These are phyloP conservation scores for Pseudomugil gertrudae DNA, from an alignment of 2,797 vertebrate species.

Conservation along the genomic window DNA sequence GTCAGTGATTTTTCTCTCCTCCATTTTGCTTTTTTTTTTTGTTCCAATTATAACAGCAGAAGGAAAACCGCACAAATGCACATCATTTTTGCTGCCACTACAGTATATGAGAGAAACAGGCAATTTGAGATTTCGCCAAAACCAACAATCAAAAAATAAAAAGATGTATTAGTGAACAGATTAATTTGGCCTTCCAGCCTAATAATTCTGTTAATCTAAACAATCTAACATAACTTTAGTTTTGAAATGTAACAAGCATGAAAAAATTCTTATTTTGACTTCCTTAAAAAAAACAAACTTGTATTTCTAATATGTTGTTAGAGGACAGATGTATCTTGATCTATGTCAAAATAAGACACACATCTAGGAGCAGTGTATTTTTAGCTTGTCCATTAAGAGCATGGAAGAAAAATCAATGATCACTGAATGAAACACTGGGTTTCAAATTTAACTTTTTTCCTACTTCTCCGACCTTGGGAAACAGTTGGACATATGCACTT, in stretches of 20 bases:
- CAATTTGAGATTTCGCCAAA: background rate
- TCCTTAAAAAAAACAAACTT: background rate
- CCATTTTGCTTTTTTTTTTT: background rate
- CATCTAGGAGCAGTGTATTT: conserved; percentile 66
- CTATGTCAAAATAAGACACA: conserved; percentile 47
- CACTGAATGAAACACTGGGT: conserved; percentile 61
- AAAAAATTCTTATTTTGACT: background rate
- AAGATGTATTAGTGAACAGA: no score
- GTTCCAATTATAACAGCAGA: background rate
- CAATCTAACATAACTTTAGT: background rate
- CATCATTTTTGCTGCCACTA: background rate
- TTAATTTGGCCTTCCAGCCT: no score
- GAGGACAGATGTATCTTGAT: conserved; percentile 31
- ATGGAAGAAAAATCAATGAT: conserved; percentile 76
- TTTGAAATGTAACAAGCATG: background rate
- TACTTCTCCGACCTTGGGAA: conserved; percentile 59
- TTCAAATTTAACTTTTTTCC: conserved; percentile 56
- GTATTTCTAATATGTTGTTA: background rate
- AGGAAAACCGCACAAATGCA: background rate
- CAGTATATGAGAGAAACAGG: background rate
- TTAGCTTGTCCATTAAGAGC: conserved; percentile 76
- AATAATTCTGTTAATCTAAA: no score
- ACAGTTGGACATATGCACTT: conserved; percentile 48
- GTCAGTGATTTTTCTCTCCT: background rate
- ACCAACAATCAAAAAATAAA: background rate